Evolutionary conservation across 92 coral and sea anemone species (phyloP), one percentile per base, ranked within the genome.

Genomic region (Zoanthus sansibaricus): DNA sequence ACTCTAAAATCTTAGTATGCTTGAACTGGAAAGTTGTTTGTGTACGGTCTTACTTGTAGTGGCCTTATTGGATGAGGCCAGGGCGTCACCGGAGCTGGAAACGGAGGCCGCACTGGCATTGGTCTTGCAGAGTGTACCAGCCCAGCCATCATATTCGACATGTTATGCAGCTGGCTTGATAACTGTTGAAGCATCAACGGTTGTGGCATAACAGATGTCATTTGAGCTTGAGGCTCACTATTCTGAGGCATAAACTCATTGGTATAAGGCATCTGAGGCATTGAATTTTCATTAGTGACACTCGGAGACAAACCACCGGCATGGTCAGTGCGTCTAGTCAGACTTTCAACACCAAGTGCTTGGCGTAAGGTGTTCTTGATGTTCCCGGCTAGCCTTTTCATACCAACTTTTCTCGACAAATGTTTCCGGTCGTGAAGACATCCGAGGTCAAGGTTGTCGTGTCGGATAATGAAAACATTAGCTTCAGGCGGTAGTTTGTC

Each of bases 21-120:
- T 48, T 48, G 9, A 48, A 48, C 52, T 48, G 52, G 52, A 9
- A 48, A 48, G 52, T 56, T 56, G 64, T 56, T 56, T 15, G n/a
- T 56, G 13, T 56, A 56, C 64, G 64, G 17, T 16, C 64, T 56
- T 56, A 56, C 64, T 56, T 56, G 64, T 56, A 56, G 9, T 56
- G 64, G 64, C n/a, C 64, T 25, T 25, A 25, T 17, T 17, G 71
- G 37, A 67, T 67, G 71, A 67, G 71, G 71, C 1, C 5, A 67
- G 71, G 71, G 71, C 71, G 42, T 67, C 42, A 67, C 71, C 31
- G 32, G 71, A 67, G 71, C 32, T 67, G 32, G 71, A 61, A n/a
- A n/a, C 68, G 68, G 68, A 67, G 71, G 71, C 71, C 71, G 71
- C 71, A 67, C 31, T 67, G 32, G 37, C 71, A 67, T 67, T 6